Base-by-base conservation (phyloP, 1,140 invertebrate species). In the Pachypsylla venusta region DNA sequence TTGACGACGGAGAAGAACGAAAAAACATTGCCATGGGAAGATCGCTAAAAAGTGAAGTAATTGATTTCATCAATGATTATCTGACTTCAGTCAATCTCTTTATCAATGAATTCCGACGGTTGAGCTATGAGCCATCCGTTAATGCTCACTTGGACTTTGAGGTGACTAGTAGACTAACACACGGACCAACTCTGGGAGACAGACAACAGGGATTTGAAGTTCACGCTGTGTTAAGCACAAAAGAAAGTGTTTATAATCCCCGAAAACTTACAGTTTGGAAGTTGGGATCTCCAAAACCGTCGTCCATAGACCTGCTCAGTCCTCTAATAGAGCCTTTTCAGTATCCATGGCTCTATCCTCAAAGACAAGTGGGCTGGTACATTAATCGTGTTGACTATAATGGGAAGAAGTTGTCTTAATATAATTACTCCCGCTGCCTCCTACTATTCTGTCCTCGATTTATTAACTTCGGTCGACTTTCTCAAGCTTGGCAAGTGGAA, bases 1-100 rank as follows among this genome's bases (percentile, higher is more conserved):
- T 58, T 19, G 56, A 58, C 24, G 56, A 58, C 28, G 56, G 28
- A 10, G 28, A 40, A 13, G 56, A 58, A 58, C 56, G 56, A 12
- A 5, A 24, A 19, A 35, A 35, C 30, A 10, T 35, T 7, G 30
- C 30, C 30, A n/a, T n/a, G 7, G 30, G 30, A 10, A 7, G 30
- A 10, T 35, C 30, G 7, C 30, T 35, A 10, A n/a, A 35, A 10
- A 7, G 7, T 7, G n/a, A n/a, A 35, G 30, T 35, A n/a, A 35
- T 35, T 10, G 30, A 35, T 35, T 35, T n/a, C 30, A 35, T 35
- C 30, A 10, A 7, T 10, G 20, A 53, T 13, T 57, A 30, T 39
- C 27, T 57, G 25, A 3, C 16, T 14, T 14, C 22, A 16, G 28
- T 30, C 2, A 57, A 57, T 28, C 56, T 25, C 2, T 57, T 27